Base-by-base conservation (phyloP, 2,113 vertebrate species). In the Eubucco bourcierii region DNA sequence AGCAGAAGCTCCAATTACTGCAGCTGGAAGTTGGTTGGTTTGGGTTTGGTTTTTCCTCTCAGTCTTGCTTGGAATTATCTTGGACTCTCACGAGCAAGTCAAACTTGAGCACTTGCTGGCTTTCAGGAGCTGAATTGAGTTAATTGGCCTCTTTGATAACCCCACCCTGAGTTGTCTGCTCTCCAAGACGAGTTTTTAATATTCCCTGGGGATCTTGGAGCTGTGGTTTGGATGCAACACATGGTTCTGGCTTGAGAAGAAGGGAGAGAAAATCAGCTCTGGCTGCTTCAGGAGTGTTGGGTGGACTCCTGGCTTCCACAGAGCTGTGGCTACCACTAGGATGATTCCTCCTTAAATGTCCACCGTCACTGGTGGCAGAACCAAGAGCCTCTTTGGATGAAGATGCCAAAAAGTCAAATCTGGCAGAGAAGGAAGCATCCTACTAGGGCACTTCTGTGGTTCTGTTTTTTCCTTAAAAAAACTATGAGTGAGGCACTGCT, bases 51-150 rank as follows among this genome's bases (percentile, higher is more conserved):
- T 18, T 44, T 34, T 33, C 2, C 50, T 79, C 25, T 34, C 64
- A 24, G 39, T 18, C 15, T 55, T 55, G 52, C 44, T 88, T 61
- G 71, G 50, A 70, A 23, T 84, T 39, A 25, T 0, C 64, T 4
- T 6, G 17, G 33, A 67, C 72, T 93, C 77, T 85, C 72, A 87
- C 76, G 71, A 31, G 52, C 68, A 16, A 37, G 75, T 91, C 65
- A 80, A 85, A 24, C 64, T 74, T 2, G 47, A 68, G 61, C 9
- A 7, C 77, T 83, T 47, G 1, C 25, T 81, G 80, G 61, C 68
- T 91, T 78, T 83, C 75, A 78, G 84, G 73, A 92, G 80, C 61
- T 80, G 87, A 34, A 90, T 60, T 74, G 47, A 87, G 82, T 91
- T 91, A 88, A 91, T 92, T 92, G 68, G 50, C 52, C 67, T 41